Conservation (phyloP, 2,888 invertebrate species). For the Xanthia togata region DNA sequence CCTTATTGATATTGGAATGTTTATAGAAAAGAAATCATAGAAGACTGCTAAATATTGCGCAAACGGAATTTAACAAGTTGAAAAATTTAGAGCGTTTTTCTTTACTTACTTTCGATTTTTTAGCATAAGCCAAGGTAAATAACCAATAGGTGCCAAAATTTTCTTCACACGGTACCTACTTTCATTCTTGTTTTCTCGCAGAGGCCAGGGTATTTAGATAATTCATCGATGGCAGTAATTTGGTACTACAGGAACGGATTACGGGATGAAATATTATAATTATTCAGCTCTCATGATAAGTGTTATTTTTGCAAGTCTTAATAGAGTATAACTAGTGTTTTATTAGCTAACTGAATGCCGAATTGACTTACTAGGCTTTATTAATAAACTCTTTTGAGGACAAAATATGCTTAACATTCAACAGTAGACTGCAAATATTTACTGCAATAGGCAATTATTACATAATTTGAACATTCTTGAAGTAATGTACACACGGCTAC, state of each 20-base stretch:
- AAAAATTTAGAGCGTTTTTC: slow-evolving; percentile 44
- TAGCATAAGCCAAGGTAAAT: slow-evolving; percentile 1
- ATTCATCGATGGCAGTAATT: neutral
- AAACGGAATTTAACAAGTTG: slow-evolving; percentile 42
- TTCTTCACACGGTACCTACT: slow-evolving; percentile 13
- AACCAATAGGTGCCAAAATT: slow-evolving; percentile 2
- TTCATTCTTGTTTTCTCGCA: neutral
- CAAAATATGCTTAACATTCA: slow-evolving; percentile 6
- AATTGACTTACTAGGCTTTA: neutral
- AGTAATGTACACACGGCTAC: neutral
- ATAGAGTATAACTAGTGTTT: neutral
- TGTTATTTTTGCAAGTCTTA: neutral
- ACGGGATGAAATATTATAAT: neutral
- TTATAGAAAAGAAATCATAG: slow-evolving; percentile 47
- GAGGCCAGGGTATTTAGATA: too few species aligned
- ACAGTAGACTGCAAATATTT: neutral
- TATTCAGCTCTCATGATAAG: neutral
- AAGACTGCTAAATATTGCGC: slow-evolving; percentile 44
- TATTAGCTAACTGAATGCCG: neutral
- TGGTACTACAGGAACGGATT: neutral
- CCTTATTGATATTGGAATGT: slow-evolving; percentile 20
- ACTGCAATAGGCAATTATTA: slow-evolving; percentile 30
- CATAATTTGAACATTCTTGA: slow-evolving; percentile 44
- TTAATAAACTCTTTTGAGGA: neutral
- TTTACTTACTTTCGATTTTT: slow-evolving; percentile 44